Conservation (phyloP, 2,888 invertebrate genomes). For the Netelia melanura region DNA sequence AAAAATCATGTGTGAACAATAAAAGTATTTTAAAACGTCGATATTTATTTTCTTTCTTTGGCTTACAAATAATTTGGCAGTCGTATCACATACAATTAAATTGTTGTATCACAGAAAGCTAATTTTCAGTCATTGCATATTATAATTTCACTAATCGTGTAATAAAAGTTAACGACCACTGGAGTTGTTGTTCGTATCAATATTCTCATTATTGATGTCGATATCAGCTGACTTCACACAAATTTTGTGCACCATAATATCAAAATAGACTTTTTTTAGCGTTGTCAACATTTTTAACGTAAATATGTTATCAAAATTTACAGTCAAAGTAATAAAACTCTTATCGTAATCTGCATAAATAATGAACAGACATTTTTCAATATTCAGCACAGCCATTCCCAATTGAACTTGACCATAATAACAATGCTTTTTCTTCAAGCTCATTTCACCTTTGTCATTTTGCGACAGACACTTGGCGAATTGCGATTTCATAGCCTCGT, state of each 20-base stretch:
- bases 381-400: slow-evolving; percentile 64
- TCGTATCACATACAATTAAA: slow-evolving; percentile 7
- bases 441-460: slow-evolving; percentile 38
- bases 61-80: not conserved
- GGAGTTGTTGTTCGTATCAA: slow-evolving; percentile 11
- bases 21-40: not conserved
- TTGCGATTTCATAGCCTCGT: slow-evolving; percentile 52
- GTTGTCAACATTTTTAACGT: slow-evolving; percentile 49
- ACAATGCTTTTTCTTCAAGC: slow-evolving; percentile 58
- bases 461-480: slow-evolving; percentile 56
- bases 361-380: slow-evolving; percentile 57
- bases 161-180: not conserved
- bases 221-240: slow-evolving; percentile 33
- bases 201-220: not conserved
- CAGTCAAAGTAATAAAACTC: slow-evolving; percentile 29
- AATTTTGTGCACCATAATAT: slow-evolving; percentile 51
- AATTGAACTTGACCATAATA: slow-evolving; percentile 66
- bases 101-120: slow-evolving; percentile 6
- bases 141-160: not conserved
- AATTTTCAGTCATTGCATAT: not conserved
- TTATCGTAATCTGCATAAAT: slow-evolving; percentile 61
- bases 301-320: slow-evolving; percentile 54
- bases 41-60: slow-evolving; percentile 5
- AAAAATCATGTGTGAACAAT: not conserved
- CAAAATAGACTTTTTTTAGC: slow-evolving; percentile 54